These are phyloP conservation scores for Eumeta japonica DNA, from an alignment of 1,140 invertebrate species.

Conservation along the genomic window DNA sequence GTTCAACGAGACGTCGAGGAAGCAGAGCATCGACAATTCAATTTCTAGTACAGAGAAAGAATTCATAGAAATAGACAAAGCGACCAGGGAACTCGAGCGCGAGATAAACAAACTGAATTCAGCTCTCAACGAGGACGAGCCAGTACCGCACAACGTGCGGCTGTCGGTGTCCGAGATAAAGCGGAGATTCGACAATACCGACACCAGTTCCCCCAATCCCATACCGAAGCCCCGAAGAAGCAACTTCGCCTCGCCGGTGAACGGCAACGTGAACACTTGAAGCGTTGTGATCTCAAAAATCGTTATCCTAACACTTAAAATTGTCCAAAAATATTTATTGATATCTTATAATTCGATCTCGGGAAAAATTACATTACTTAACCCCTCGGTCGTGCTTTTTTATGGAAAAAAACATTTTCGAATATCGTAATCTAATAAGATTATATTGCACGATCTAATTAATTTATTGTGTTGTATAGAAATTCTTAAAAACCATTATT, in stretches of 20 bases:
- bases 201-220: slow-evolving; percentile 43
- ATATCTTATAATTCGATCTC: no score
- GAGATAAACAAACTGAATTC: slow-evolving; percentile 49
- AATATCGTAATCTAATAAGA: no score
- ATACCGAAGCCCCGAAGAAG: slow-evolving; percentile 55
- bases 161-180: slow-evolving; percentile 46
- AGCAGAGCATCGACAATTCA: slow-evolving; percentile 40
- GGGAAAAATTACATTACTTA: no score
- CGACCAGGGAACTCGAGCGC: slow-evolving; percentile 43
- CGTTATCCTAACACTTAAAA: no score
- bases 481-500: no score
- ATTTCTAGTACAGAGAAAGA: slow-evolving; percentile 50
- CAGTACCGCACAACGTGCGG: slow-evolving; percentile 16
- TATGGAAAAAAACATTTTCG: no score
- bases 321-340: no score
- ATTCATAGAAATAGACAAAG: slow-evolving; percentile 51
- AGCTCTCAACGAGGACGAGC: slow-evolving; percentile 38
- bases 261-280: no score
- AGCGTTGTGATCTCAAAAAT: no score
- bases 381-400: no score
- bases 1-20: slow-evolving; percentile 28
- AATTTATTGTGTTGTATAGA: no score
- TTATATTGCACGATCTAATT: no score
- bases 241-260: slow-evolving; percentile 32
- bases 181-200: slow-evolving; percentile 40